Evolutionary conservation across 2,797 vertebrate species (phyloP).

Genomic region (Diplodus sargus): DNA sequence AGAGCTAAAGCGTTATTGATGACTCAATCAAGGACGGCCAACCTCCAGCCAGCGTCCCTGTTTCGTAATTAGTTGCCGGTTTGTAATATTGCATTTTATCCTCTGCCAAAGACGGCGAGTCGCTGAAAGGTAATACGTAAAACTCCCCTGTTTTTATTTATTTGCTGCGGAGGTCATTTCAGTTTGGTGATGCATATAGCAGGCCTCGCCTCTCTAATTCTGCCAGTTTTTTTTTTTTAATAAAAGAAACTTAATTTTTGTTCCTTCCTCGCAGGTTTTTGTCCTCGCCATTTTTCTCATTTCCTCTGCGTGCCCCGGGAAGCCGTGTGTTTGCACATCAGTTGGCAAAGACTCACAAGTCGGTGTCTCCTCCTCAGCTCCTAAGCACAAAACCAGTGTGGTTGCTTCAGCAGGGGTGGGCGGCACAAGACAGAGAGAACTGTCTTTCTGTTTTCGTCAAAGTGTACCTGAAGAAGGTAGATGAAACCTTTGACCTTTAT

Average conservation of each 20-base stretch:
- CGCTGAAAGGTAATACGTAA: constrained; percentile 58
- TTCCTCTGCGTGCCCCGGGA: constrained; percentile 37
- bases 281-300: constrained; percentile 44
- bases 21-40: constrained; percentile 72
- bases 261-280: constrained; percentile 30
- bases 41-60: constrained; percentile 49
- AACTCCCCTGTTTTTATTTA: constrained; percentile 44
- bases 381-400: constrained; percentile 32
- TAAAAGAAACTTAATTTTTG: constrained; percentile 27
- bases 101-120: constrained; percentile 50
- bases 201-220: constrained; percentile 29
- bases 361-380: constrained; percentile 16
- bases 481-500: neutral
- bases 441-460: constrained; percentile 1
- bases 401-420: constrained; percentile 16
- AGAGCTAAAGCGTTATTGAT: constrained; percentile 79
- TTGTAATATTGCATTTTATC: constrained; percentile 63
- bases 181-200: constrained; percentile 42
- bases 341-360: constrained; percentile 36
- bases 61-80: constrained; percentile 72
- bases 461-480: neutral
- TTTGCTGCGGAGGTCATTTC: constrained; percentile 39
- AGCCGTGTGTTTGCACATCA: constrained; percentile 39
- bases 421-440: constrained; percentile 27
- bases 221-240: constrained; percentile 38